These are phyloP conservation scores for Plagodis pulveraria DNA, from an alignment of 2,888 invertebrate genomes.

Conservation along the genomic window DNA sequence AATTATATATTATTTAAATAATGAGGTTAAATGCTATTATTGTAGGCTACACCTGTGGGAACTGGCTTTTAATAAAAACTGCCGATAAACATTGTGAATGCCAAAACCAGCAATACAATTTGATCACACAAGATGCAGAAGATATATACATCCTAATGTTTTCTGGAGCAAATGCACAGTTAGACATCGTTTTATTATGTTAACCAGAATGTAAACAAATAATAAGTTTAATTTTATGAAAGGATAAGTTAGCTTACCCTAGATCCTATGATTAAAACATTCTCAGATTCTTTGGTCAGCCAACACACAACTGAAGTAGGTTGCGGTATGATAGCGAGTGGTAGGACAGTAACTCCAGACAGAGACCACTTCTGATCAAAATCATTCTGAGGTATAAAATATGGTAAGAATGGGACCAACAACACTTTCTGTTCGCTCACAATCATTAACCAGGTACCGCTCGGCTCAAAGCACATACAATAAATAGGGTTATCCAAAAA, in stretches of 20 bases:
- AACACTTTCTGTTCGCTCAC: slow-evolving; percentile 82
- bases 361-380: slow-evolving; percentile 80
- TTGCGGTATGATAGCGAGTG: slow-evolving; percentile 65
- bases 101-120: too few species aligned
- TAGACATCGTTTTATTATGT: too few species aligned
- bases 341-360: slow-evolving; percentile 76
- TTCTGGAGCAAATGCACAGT: too few species aligned
- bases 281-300: slow-evolving; percentile 90
- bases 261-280: slow-evolving; percentile 89
- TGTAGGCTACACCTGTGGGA: too few species aligned
- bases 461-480: slow-evolving; percentile 93
- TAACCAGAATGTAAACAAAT: too few species aligned
- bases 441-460: slow-evolving; percentile 90
- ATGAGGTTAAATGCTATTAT: too few species aligned
- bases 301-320: slow-evolving; percentile 90
- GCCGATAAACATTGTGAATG: too few species aligned
- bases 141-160: too few species aligned
- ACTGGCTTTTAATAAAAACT: too few species aligned
- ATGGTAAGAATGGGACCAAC: slow-evolving; percentile 78
- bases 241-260: slow-evolving; percentile 65
- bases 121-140: too few species aligned
- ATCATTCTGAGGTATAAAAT: slow-evolving; percentile 71
- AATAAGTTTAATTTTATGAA: too few species aligned
- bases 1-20: too few species aligned
- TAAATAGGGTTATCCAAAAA: slow-evolving; percentile 83